Conservation (phyloP, 2,888 invertebrate genomes). For the Brenthis hecate region DNA sequence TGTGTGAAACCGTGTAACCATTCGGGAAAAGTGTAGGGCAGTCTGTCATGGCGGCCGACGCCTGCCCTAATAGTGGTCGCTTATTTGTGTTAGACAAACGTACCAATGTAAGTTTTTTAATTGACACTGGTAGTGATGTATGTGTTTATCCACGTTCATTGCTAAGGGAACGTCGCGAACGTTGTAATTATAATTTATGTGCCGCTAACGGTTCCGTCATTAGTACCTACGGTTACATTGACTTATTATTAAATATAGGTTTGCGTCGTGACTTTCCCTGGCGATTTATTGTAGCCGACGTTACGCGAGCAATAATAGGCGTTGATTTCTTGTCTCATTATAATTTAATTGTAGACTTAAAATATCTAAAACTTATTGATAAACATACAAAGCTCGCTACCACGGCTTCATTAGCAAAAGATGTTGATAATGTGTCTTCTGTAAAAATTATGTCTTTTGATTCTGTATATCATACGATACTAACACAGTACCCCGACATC, state of each 20-base stretch:
- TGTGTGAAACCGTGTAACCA: not conserved
- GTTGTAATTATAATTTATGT: not conserved
- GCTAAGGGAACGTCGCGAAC: not conserved
- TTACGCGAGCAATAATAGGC: constrained; percentile 9
- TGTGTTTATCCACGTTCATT: not conserved
- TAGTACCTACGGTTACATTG: constrained; percentile 3
- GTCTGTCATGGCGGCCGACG: not conserved
- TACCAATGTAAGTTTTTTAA: not conserved
- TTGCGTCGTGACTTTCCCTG: constrained; percentile 5
- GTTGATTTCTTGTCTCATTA: constrained; percentile 8
- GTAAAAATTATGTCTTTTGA: constrained; percentile 12
- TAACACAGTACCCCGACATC: constrained; percentile 32
- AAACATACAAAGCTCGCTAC: not conserved
- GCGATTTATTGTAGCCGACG: constrained; percentile 27
- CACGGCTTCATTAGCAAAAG: too few species aligned
- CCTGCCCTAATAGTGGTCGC: not conserved
- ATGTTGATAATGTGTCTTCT: not conserved
- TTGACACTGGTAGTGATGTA: not conserved
- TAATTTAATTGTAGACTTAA: not conserved
- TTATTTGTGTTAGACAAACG: not conserved
- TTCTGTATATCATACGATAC: constrained; percentile 25
- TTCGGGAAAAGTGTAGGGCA: not conserved
- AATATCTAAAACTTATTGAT: not conserved
- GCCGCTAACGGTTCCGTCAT: constrained; percentile 5
- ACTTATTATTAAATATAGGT: constrained; percentile 5